Base-by-base conservation (phyloP, 2,888 invertebrate species). In the Enchytraeus crypticus region DNA sequence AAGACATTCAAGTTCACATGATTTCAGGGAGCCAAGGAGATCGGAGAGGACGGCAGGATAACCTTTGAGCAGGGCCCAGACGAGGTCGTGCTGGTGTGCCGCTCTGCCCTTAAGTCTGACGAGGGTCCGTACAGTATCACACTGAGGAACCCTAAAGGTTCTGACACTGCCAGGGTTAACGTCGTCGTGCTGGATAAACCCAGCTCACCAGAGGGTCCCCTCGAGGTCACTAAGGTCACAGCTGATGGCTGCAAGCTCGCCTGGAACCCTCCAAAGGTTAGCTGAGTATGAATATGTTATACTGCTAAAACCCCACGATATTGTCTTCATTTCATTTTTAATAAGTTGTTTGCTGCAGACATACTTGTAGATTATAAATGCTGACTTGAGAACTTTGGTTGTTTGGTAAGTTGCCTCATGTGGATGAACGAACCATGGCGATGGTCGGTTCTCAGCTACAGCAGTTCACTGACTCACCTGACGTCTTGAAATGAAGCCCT, bases 51-150 rank as follows among this genome's bases (percentile, higher is more conserved):
- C 47, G 86, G 86, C 64, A 85, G 95, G 60, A 87, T 95, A 71
- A 88, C 88, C 71, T 89, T 93, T 77, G 74, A 74, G 59, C 69
- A 71, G 30, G 68, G 63, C 47, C 71, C 70, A 21, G 71, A 71
- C 51, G 73, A 75, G 57, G 71, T 79, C 51, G 67, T 73, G 27
- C 60, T 80, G 29, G 58, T 66, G 57, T 74, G 74, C 80, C 89
- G 89, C 71, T 86, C 84, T 57, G 93, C 95, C 0, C 90, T 92
- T 79, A 85, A 95, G 53, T 85, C 86, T 0, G 98, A 99, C 78
- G 88, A 90, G 23, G 98, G 98, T 53, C 88, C 87, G 5, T 98
- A 98, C 78, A 88, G 89, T 0, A 88, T 98, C 51, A 88, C 89
- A 74, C 83, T 98, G 69, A 84, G 87, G 14, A 97, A 97, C 80